These are phyloP conservation scores for Delphinus delphis DNA, from an alignment of 2,113 vertebrate species.

Conservation along the genomic window DNA sequence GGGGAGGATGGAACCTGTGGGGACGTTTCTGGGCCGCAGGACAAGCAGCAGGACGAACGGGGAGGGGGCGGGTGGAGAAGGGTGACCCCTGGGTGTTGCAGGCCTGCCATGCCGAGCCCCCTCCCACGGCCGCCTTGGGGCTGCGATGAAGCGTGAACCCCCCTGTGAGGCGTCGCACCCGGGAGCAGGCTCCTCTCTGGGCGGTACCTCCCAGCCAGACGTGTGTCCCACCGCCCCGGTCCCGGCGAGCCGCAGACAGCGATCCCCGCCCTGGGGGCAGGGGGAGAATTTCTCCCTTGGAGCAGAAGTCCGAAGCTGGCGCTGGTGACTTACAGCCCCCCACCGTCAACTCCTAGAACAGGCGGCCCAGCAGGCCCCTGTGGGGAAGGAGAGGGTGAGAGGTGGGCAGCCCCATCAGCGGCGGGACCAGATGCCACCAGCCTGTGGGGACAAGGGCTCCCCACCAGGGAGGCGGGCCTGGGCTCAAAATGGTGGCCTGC, in stretches of 20 bases:
- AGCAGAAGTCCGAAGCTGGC: not conserved
- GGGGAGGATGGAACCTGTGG: not conserved
- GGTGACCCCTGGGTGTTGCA: rapidly evolving
- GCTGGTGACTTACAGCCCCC: not conserved
- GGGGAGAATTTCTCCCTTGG: not conserved
- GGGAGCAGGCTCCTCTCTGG: not conserved
- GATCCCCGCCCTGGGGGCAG: not conserved
- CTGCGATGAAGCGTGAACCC: not conserved
- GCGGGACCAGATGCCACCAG: not conserved
- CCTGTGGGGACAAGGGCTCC: not conserved
- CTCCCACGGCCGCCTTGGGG: rapidly evolving
- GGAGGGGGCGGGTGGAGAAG: not conserved
- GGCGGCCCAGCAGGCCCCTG: not conserved
- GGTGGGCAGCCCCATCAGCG: not conserved
- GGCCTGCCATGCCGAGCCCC: too few relatives aligned
- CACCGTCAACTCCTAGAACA: not conserved
- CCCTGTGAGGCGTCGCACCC: not conserved
- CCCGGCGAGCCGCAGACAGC: not conserved
- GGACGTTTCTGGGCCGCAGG: not conserved
- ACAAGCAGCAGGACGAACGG: rapidly evolving
- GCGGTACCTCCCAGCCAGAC: not conserved
- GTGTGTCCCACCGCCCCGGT: not conserved
- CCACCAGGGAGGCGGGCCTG: not conserved
- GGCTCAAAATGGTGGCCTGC: not conserved
- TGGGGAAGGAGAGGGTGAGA: not conserved